Conservation (phyloP, 2,888 invertebrate genomes). For the Pherbina coryleti region DNA sequence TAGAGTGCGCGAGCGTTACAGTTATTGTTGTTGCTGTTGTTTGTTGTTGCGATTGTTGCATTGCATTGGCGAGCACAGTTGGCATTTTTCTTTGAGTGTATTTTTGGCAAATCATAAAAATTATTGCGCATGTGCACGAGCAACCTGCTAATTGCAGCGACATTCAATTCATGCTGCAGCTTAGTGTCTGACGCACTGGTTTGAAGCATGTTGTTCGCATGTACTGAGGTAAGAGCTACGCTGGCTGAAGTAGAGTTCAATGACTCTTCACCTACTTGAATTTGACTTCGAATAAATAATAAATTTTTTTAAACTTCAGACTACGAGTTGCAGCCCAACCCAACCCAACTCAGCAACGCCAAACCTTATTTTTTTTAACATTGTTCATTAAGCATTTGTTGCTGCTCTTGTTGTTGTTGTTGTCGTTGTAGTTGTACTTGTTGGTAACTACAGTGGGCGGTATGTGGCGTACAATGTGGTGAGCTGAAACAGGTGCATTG, state of each 20-base stretch:
- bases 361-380: too few relatives aligned
- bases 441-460: too few relatives aligned
- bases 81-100: neutral
- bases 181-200: neutral
- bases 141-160: constrained; percentile 9
- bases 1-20: neutral
- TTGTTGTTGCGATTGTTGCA: neutral
- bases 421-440: too few relatives aligned
- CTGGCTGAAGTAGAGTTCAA: constrained; percentile 10
- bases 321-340: neutral
- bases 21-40: neutral
- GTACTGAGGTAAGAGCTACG: neutral
- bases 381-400: too few relatives aligned
- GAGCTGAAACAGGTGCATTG: too few relatives aligned
- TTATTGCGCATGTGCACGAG: constrained; percentile 5
- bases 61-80: neutral
- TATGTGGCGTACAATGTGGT: too few relatives aligned
- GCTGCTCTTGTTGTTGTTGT: too few relatives aligned
- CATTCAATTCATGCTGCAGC: neutral
- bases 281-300: neutral
- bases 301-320: neutral
- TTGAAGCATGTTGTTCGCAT: neutral
- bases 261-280: constrained; percentile 26
- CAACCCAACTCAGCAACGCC: neutral
- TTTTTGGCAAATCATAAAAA: constrained; percentile 26